Evolutionary conservation across 2,113 vertebrate genomes (phyloP).

Genomic region (Nyctibius bracteatus): DNA sequence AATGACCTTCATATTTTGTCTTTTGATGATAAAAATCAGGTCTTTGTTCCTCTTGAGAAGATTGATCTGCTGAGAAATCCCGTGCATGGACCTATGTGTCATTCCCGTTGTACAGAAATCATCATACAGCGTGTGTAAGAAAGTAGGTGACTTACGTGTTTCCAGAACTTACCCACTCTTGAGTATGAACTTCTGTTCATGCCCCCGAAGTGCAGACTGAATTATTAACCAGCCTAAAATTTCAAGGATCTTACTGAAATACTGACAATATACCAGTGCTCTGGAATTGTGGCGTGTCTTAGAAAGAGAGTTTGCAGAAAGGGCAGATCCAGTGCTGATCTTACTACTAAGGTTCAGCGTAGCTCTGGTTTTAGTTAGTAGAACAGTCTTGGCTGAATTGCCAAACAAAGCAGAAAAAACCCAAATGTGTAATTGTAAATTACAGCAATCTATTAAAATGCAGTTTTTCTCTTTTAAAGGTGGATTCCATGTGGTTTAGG

Average conservation of each 20-base stretch:
- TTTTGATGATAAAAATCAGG: not conserved
- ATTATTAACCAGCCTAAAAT: not conserved
- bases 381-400: accelerated
- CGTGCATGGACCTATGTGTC: accelerated
- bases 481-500: accelerated
- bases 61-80: not conserved
- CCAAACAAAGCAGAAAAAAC: not conserved
- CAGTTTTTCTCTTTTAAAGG: not conserved
- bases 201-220: not conserved
- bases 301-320: not conserved
- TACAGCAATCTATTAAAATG: not conserved
- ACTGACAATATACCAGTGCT: accelerated
- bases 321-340: accelerated
- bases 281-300: accelerated
- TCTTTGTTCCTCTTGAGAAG: not conserved
- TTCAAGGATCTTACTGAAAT: not conserved
- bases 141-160: not conserved
- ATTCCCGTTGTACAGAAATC: not conserved
- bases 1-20: not conserved
- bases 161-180: not conserved
- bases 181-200: not conserved
- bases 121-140: not conserved
- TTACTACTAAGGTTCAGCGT: accelerated
- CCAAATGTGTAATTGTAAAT: not conserved
- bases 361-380: not conserved